These are phyloP conservation scores for Corythaixoides concolor DNA, from an alignment of 2,113 vertebrate species.

Conservation along the genomic window DNA sequence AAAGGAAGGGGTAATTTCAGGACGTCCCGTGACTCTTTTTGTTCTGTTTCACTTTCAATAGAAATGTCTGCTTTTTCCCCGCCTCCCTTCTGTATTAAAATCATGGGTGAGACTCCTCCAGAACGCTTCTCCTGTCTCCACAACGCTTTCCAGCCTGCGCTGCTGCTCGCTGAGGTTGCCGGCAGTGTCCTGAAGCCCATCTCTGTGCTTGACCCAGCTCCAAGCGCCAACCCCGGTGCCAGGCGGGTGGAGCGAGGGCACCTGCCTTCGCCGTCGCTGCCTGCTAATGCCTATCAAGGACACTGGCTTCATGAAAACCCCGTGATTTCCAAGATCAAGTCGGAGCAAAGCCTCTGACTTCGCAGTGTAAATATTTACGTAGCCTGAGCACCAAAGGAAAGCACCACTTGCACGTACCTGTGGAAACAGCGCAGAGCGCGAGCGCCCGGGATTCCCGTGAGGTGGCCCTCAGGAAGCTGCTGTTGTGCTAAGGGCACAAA, in stretches of 20 bases:
- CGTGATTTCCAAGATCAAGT: not conserved
- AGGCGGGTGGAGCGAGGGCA: no score
- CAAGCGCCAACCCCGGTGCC: no score
- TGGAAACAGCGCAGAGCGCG: not conserved
- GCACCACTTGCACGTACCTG: not conserved
- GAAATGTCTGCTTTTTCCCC: not conserved
- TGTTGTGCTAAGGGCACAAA: not conserved
- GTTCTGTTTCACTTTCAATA: not conserved
- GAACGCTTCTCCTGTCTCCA: not conserved
- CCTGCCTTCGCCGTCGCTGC: not conserved
- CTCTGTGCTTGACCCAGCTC: fast-evolving
- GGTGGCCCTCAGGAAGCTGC: not conserved
- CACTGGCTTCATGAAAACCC: not conserved
- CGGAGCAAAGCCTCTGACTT: not conserved
- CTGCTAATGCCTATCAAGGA: not conserved
- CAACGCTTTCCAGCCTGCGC: not conserved
- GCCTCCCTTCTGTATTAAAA: not conserved
- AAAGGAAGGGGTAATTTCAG: constrained; percentile 49
- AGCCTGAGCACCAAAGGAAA: not conserved
- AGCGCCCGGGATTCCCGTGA: fast-evolving
- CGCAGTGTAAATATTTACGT: not conserved
- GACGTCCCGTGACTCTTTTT: constrained; percentile 4
- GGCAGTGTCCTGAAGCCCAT: not conserved
- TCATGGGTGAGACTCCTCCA: not conserved
- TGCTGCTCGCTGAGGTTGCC: not conserved